These are phyloP conservation scores for Drosophila mulleri DNA, from an alignment of 2,888 invertebrate species.

Conservation along the genomic window DNA sequence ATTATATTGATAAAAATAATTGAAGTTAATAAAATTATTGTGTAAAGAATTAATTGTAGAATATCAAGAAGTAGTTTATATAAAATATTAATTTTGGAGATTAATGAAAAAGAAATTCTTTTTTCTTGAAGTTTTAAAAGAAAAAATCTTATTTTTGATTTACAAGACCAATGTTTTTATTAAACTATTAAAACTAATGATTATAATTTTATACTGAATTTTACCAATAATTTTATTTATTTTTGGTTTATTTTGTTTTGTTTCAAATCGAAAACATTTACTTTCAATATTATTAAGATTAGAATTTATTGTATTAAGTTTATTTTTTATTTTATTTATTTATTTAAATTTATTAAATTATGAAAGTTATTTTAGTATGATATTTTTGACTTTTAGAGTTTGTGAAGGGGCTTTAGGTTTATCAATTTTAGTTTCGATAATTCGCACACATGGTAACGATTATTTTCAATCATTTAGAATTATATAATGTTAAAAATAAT, in stretches of 20 bases:
- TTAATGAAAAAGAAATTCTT: constrained; percentile 87
- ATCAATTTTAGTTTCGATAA: background rate
- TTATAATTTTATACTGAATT: constrained; percentile 85
- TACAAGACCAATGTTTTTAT: constrained; percentile 89
- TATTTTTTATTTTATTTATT: background rate
- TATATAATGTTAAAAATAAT: background rate
- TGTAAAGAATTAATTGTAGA: background rate
- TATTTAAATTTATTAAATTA: background rate
- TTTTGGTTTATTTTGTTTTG: constrained; percentile 86
- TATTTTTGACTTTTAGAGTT: constrained; percentile 63
- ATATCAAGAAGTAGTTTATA: constrained; percentile 58
- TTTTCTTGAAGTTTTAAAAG: constrained; percentile 88
- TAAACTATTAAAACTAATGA: constrained; percentile 89
- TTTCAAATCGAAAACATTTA: constrained; percentile 82
- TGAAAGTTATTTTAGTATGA: background rate
- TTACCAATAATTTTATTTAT: constrained; percentile 86
- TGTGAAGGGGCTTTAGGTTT: background rate
- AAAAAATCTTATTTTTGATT: constrained; percentile 87
- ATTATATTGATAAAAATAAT: constrained; percentile 1
- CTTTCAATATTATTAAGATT: background rate
- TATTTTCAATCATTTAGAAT: constrained; percentile 1
- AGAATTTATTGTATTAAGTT: background rate
- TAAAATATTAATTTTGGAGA: constrained; percentile 90
- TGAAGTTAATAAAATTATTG: background rate
- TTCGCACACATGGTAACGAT: background rate